Conservation (phyloP, 2,113 vertebrate genomes). For the Cyprinus carpio region DNA sequence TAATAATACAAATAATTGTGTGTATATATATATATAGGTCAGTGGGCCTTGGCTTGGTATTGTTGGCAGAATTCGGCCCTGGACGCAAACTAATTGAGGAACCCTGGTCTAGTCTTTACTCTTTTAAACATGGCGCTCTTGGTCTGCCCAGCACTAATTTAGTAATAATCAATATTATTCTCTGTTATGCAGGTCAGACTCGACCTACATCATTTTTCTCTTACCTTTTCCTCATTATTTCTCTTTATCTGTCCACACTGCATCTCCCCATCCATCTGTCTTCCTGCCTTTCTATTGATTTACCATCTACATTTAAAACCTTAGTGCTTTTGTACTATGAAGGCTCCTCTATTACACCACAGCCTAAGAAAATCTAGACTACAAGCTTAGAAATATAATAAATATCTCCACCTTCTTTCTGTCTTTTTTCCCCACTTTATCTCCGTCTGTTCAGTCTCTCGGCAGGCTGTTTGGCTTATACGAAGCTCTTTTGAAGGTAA, state of each 20-base stretch:
- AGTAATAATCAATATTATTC: conserved; percentile 70
- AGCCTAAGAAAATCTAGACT: conserved; percentile 31
- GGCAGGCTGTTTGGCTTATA: conserved; percentile 67
- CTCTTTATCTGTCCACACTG: conserved; percentile 63
- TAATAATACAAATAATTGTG: too few species aligned
- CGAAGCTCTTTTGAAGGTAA: conserved; percentile 76
- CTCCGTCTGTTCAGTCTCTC: conserved; percentile 60
- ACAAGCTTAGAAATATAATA: conserved; percentile 49
- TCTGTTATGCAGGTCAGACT: conserved; percentile 69
- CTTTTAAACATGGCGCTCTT: neutral
- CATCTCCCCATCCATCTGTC: conserved; percentile 21
- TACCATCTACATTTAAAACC: conserved; percentile 20
- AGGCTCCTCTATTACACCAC: conserved; percentile 29
- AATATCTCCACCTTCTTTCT: conserved; percentile 30
- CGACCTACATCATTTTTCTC: conserved; percentile 56
- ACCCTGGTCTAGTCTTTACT: neutral
- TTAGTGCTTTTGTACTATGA: conserved; percentile 33
- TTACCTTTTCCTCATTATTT: conserved; percentile 54
- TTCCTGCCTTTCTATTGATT: conserved; percentile 46
- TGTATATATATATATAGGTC: too few species aligned
- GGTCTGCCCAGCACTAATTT: conserved; percentile 54
- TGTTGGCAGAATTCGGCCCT: too few species aligned
- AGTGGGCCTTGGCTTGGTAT: too few species aligned
- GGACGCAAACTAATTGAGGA: too few species aligned
- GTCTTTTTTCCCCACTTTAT: conserved; percentile 19